phyloP scores from a whole-genome alignment of 2,888 invertebrate species.

The Eristalis arbustorum region DNA sequence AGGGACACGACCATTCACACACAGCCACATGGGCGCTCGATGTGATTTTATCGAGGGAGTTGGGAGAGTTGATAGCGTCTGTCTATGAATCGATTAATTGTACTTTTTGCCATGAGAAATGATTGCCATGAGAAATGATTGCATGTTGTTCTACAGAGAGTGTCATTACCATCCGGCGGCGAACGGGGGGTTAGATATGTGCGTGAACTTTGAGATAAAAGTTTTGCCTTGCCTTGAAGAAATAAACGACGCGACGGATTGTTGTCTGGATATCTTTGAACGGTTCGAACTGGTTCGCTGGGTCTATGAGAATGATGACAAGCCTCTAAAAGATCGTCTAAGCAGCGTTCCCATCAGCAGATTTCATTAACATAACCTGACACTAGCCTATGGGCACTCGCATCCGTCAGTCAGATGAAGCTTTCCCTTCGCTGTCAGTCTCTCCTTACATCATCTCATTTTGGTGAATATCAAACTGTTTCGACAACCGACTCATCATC shows the following conservation, averaged over 20 bases:
- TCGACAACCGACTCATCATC: conserved; percentile 29
- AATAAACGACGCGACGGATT: not conserved
- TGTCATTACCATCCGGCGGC: conserved; percentile 8
- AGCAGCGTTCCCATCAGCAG: not conserved
- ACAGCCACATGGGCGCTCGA: too few species aligned
- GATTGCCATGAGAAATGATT: conserved; percentile 53
- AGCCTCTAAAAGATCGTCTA: not conserved
- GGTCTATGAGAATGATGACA: not conserved
- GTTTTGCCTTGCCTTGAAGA: conserved; percentile 22
- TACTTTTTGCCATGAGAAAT: conserved; percentile 37
- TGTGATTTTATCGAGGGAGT: too few species aligned
- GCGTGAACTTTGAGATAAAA: conserved; percentile 62
- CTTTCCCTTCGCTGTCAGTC: not conserved
- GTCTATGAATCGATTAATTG: conserved; percentile 63
- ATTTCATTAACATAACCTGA: not conserved
- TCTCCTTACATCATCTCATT: not conserved
- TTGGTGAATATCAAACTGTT: conserved; percentile 3
- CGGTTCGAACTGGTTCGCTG: too few species aligned
- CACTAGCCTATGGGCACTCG: not conserved
- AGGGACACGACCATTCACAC: too few species aligned
- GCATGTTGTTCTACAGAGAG: conserved; percentile 42
- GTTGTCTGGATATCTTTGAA: not conserved
- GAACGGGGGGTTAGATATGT: conserved; percentile 41
- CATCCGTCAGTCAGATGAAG: not conserved
- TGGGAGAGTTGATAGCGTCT: conserved; percentile 23